Base-by-base conservation (phyloP, 35 echinoderm and acorn worm species). In the Chiridota heheva region DNA sequence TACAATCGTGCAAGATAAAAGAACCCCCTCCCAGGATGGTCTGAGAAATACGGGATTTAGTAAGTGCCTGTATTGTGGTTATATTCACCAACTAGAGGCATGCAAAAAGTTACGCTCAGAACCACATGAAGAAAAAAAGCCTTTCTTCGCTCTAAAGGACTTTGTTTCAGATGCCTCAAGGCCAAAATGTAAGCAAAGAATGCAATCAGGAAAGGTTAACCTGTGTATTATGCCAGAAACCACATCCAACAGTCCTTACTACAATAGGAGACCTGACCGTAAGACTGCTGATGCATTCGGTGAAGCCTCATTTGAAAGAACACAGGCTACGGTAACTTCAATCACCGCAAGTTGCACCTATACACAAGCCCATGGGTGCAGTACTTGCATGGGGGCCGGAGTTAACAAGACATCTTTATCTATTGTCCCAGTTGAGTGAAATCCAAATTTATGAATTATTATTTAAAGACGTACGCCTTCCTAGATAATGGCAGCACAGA, bases 391-490 rank as follows among this genome's bases (percentile, higher is more conserved):
- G 65, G 63, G 63, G 48, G 81, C 64, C 65, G 7, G 33, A 16
- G 38, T 65, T n/a, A 55, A 70, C 44, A 56, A 53, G 40, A 42
- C 81, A 17, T 70, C 25, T 43, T 13, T 84, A 36, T 35, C 44
- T 24, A 42, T 71, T 84, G 48, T 84, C 32, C 64, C 81, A 55
- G 81, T 84, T 17, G 30, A 45, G 44, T 84, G 43, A 84, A 40
- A 42, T 57, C n/a, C 12, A 72, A 72, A n/a, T 5, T 3, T 5
- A 72, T 30, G 10, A 66, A 66, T 12, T 40, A 71, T 34, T 30
- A 44, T 44, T 59, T 82, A 24, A 58, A 84, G 65, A 84, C 81
- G 5, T 84, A 84, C 37, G 81, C 65, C 35, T 84, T 71, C 46
- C 29, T 82, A 82, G 64, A 84, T 31, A 84, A 40, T 56, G 66